Evolutionary conservation across 2,797 vertebrate genomes (phyloP), one percentile per base, ranked within the genome.

Genomic region (Macropodus opercularis): DNA sequence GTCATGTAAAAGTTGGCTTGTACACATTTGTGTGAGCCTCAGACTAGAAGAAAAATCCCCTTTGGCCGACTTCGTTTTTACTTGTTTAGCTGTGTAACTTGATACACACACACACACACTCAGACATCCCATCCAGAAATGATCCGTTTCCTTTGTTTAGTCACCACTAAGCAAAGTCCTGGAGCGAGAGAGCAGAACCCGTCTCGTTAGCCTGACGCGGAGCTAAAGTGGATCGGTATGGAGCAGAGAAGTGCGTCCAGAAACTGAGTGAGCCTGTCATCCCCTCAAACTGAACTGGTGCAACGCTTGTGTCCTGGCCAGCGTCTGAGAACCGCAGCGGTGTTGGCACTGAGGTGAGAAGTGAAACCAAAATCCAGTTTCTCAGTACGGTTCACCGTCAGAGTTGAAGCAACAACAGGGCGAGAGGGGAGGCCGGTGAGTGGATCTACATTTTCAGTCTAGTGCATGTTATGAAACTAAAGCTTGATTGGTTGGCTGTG

Each of bases 331-430:
- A 79, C 83, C 85, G 70, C 82, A 86, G 83, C 50, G 1, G 48
- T 87, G 86, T 88, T 89, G 83, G 86, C 83, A 66, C 69, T 6
- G 80, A 79, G 80, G 85, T 84, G 75, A 81, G 78, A 71, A 74
- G 77, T 71, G 77, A 83, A 88, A 83, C 80, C 63, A 13, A 81
- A 84, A 82, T 71, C 75, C 80, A 63, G 54, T 70, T 83, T 77
- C 78, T 83, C 64, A 76, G 63, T 60, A n/a, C 67, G 10, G 52
- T 63, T 73, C 69, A 55, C 53, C 50, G 69, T 60, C 72, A 39
- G 54, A 53, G 65, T 21, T 65, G 27, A 72, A 78, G 31, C 69
- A 54, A 84, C 83, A 81, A 76, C 87, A n/a, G n/a, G 52, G 15
- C 6, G 56, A 57, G 36, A 32, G 21, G 27, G 32, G 15, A 53